Evolutionary conservation across 2,113 vertebrate species (phyloP).

Genomic region (Hydrochoerus hydrochaeris): DNA sequence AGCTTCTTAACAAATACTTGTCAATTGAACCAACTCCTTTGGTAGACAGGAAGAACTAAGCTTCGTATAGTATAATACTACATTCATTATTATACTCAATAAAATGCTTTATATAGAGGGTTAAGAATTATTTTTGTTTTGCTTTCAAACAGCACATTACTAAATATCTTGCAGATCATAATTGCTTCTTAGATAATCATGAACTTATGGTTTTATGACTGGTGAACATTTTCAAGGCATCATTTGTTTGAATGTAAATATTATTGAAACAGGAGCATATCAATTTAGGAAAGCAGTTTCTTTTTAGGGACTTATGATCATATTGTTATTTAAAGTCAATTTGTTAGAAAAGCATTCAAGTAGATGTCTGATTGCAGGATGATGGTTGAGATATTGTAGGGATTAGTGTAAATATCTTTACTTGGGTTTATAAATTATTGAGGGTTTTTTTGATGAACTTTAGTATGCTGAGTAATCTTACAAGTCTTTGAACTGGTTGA

Average conservation of each 20-base stretch:
- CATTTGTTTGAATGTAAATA: slow-evolving; percentile 20
- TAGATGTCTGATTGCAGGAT: not conserved
- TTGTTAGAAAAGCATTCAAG: not conserved
- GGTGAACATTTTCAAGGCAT: not conserved
- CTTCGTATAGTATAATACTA: not conserved
- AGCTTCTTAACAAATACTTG: slow-evolving; percentile 11
- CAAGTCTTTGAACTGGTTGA: not conserved
- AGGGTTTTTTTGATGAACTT: not conserved
- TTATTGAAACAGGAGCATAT: not conserved
- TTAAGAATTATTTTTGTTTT: slow-evolving; percentile 45
- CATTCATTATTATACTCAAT: not conserved
- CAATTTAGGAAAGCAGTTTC: not conserved
- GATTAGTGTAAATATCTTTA: not conserved
- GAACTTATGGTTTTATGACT: slow-evolving; percentile 5
- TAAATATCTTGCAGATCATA: not conserved
- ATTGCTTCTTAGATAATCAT: not conserved
- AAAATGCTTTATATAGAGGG: not conserved
- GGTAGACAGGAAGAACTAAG: slow-evolving; percentile 11
- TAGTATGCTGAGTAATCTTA: not conserved
- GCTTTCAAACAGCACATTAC: not conserved
- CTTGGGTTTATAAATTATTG: not conserved
- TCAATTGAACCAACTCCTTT: not conserved
- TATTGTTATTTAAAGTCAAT: not conserved
- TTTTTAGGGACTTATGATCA: not conserved
- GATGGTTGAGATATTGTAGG: not conserved